Evolutionary conservation across 2,888 invertebrate genomes (phyloP), one percentile per base, ranked within the genome.

Genomic region (Ommatoiulus sabulosus): DNA sequence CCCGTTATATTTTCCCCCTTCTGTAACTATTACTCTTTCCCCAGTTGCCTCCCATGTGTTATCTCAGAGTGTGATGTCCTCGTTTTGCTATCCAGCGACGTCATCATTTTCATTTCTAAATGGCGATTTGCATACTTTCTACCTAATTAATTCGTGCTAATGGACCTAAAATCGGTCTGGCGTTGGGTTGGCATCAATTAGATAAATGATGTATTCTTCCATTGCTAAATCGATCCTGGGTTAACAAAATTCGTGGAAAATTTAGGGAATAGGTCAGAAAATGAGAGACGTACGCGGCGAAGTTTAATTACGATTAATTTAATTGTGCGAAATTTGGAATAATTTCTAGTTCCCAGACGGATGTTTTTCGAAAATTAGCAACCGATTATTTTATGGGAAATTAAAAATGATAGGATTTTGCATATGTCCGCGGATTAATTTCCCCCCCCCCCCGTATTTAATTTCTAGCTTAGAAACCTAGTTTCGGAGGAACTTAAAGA

Each of bases 1-100:
- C 80, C 80, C 80, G 80, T 80, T 80, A 80, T 80, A 80, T 80
- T 80, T 80, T 80, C 35, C 80, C 35, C 80, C 15, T 80, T 35
- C 35, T 15, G 15, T 80, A 72, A 72, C 72, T 72, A 72, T 35
- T 72, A 48, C 72, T 35, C 80, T 80, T 80, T 80, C 35, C 35
- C 80, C 80, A 80, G 80, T 80, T 80, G 80, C 80, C 80, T 80
- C 80, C 80, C 80, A 80, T 80, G 80, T 80, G 80, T 80, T 80
- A 80, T 80, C 80, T 80, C 80, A 35, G 80, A 80, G 80, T 80
- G 35, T 80, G 80, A 80, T 80, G 80, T 80, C 80, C 80, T 80
- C 80, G 80, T 80, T 80, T 80, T 24, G 24, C 80, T 80, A 35
- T 80, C 80, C 80, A 80, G 80, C 35, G 80, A 80, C 80, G 80